A percentile compares a stretch with the other conserved stretches of the same genome.
phyloP scores from a whole-genome alignment of 2,797 vertebrate genomes.

The Acanthopagrus latus region DNA sequence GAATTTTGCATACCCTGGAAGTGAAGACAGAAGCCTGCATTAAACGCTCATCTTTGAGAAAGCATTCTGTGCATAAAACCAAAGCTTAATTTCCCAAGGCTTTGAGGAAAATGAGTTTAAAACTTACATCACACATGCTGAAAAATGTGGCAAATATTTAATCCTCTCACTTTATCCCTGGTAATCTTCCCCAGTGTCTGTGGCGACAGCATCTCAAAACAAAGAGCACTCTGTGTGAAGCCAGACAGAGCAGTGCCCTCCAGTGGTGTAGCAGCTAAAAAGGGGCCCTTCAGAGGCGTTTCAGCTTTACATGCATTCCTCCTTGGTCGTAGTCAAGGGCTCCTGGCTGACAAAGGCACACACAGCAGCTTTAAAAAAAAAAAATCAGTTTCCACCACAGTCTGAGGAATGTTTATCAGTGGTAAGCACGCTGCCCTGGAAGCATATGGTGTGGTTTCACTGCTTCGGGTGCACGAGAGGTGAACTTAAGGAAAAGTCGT shows the following conservation, averaged over 20 bases:
- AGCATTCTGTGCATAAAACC: not conserved
- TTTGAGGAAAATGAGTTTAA: not conserved
- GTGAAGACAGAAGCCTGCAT: constrained; percentile 1
- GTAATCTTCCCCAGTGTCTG: constrained; percentile 54
- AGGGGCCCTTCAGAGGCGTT: constrained; percentile 48
- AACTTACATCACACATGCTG: constrained; percentile 22
- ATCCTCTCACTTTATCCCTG: constrained; percentile 33
- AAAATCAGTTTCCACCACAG: constrained; percentile 78
- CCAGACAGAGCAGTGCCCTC: constrained; percentile 83
- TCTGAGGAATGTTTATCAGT: constrained; percentile 85
- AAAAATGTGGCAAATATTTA: constrained; percentile 32
- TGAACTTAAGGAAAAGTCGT: constrained; percentile 75
- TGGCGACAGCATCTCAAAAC: constrained; percentile 53
- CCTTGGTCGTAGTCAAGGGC: constrained; percentile 56
- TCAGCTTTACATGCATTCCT: constrained; percentile 65
- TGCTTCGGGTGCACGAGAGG: constrained; percentile 77
- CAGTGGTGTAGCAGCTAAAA: constrained; percentile 77
- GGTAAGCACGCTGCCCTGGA: constrained; percentile 80
- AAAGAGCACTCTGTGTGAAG: constrained; percentile 75
- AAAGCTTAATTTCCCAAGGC: not conserved
- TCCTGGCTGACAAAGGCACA: constrained; percentile 79
- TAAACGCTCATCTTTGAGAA: not conserved
- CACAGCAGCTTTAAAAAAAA: constrained; percentile 69
- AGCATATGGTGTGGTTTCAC: constrained; percentile 82
- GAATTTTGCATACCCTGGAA: not conserved